These are phyloP conservation scores for Climacteris rufus DNA, from an alignment of 2,113 vertebrate species.

Conservation along the genomic window DNA sequence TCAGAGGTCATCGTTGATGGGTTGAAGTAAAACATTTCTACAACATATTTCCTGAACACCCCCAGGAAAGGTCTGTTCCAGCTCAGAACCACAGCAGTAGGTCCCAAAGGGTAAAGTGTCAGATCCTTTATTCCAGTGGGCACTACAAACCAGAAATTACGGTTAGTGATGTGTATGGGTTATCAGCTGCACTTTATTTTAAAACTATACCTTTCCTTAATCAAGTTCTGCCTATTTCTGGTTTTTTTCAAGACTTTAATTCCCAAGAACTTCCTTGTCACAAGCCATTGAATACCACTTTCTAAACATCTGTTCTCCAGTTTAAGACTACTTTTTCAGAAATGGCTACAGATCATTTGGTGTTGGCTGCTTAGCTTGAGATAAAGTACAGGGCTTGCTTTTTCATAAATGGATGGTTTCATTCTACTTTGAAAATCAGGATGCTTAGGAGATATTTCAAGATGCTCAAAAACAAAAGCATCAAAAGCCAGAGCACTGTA, in stretches of 20 bases:
- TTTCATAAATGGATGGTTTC: neutral
- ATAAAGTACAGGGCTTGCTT: neutral
- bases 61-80: conserved; percentile 91
- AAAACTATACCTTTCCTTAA: neutral
- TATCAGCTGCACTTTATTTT: neutral
- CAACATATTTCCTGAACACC: conserved; percentile 91
- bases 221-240: neutral
- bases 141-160: conserved; percentile 68
- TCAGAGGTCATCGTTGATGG: conserved; percentile 86
- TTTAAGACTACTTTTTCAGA: neutral
- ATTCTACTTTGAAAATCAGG: neutral
- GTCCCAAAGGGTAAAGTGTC: conserved; percentile 87
- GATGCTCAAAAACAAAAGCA: neutral
- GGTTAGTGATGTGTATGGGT: neutral
- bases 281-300: neutral
- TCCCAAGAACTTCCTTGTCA: neutral
- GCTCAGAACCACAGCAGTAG: conserved; percentile 87
- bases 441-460: neutral
- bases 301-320: neutral
- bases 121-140: conserved; percentile 90
- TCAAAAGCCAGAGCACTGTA: neutral
- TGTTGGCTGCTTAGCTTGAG: neutral
- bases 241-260: neutral
- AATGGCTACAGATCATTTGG: neutral
- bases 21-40: conserved; percentile 97